Evolutionary conservation across 2,888 invertebrate genomes (phyloP).

Genomic region (Dryococelus australis): DNA sequence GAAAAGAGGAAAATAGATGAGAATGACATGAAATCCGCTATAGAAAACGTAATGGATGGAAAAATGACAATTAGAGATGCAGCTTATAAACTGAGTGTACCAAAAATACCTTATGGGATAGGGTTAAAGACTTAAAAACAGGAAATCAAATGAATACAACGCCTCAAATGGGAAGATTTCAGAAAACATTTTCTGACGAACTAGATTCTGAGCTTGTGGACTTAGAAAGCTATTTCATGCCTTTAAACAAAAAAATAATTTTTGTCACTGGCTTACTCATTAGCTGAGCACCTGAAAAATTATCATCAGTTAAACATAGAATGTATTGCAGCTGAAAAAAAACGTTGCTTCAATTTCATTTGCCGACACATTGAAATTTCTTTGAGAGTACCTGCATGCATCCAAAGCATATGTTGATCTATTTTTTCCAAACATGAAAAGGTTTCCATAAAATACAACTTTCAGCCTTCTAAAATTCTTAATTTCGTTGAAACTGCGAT

Average conservation of each 20-base stretch:
- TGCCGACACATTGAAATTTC: conserved; percentile 33
- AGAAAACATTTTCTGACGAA: conserved; percentile 30
- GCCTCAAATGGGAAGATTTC: not conserved
- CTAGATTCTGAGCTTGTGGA: conserved; percentile 27
- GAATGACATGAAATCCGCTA: conserved; percentile 11
- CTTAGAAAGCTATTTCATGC: conserved; percentile 35
- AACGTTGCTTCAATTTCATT: conserved; percentile 45
- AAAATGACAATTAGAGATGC: conserved; percentile 28
- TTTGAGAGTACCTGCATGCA: conserved; percentile 29
- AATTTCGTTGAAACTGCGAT: not conserved
- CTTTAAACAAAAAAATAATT: conserved; percentile 42
- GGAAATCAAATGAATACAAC: not conserved
- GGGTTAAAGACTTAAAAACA: not conserved
- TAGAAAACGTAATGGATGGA: not conserved
- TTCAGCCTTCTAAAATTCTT: not conserved
- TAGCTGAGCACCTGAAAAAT: conserved; percentile 43
- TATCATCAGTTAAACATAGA: conserved; percentile 45
- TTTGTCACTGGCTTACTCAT: conserved; percentile 42
- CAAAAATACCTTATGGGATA: conserved; percentile 34
- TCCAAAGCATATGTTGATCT: conserved; percentile 22
- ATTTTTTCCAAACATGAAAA: conserved; percentile 21
- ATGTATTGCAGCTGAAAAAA: conserved; percentile 44
- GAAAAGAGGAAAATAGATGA: not conserved
- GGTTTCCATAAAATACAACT: not conserved
- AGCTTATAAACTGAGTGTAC: not conserved